Conservation (phyloP, 2,113 vertebrate species). For the Globicephala melas region DNA sequence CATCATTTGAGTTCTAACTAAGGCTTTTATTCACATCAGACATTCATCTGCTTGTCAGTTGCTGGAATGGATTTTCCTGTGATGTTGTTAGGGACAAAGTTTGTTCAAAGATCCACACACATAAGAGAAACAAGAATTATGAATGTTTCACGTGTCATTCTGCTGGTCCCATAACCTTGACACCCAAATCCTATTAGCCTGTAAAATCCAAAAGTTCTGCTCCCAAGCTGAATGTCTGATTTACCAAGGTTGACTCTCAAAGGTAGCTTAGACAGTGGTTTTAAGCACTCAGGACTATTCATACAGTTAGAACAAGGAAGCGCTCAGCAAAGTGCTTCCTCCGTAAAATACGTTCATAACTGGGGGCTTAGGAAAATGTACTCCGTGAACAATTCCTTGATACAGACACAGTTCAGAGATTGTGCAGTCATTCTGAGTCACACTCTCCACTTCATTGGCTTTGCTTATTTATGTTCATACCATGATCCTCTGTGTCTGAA, state of each 20-base stretch:
- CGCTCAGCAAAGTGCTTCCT: background rate
- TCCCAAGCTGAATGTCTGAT: background rate
- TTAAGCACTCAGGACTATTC: background rate
- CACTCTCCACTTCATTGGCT: background rate
- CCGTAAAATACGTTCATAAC: background rate
- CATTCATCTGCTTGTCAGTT: background rate
- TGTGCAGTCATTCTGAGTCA: background rate
- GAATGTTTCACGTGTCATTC: conserved; percentile 17
- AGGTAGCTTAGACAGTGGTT: background rate
- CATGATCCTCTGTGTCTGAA: background rate
- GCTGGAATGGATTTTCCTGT: background rate
- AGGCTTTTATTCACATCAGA: conserved; percentile 50
- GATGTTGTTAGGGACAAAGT: background rate
- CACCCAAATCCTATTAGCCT: background rate
- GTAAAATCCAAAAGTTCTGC: conserved; percentile 21
- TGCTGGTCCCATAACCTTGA: conserved; percentile 2
- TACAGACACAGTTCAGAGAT: background rate
- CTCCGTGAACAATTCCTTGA: background rate
- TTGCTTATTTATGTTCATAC: background rate
- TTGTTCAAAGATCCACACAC: conserved; percentile 40
- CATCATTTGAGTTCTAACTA: conserved; percentile 19
- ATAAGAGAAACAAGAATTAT: conserved; percentile 42
- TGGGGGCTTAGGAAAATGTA: background rate
- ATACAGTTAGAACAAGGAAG: background rate
- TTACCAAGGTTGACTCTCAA: conserved; percentile 35